These are phyloP conservation scores for Anniella stebbinsi DNA, from an alignment of 2,797 vertebrate species.

Conservation along the genomic window DNA sequence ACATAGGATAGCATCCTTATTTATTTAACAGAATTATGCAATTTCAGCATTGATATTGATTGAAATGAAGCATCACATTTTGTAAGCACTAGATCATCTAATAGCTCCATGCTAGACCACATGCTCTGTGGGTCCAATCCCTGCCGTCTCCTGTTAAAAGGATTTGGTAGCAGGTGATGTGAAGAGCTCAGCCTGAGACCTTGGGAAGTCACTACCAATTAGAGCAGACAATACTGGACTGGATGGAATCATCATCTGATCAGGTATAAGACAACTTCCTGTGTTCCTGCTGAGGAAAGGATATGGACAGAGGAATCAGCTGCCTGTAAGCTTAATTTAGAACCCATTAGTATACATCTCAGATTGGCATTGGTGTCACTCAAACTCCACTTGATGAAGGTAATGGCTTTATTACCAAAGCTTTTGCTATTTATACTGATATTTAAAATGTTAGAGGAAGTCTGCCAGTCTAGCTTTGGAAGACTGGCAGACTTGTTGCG, in stretches of 20 bases:
- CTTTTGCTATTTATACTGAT: background rate
- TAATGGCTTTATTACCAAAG: background rate
- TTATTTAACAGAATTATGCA: background rate
- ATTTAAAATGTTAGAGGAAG: background rate
- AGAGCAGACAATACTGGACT: background rate
- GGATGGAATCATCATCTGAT: background rate
- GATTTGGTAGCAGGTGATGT: too few relatives aligned
- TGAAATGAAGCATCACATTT: background rate
- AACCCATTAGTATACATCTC: background rate
- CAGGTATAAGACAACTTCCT: background rate
- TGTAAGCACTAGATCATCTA: background rate
- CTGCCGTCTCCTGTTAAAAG: too few relatives aligned
- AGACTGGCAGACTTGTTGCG: background rate
- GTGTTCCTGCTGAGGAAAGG: background rate
- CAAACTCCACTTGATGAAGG: background rate
- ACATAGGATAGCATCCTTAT: background rate
- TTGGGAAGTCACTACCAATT: background rate
- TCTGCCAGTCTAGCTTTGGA: background rate
- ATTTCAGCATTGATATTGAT: background rate
- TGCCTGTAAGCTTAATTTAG: background rate
- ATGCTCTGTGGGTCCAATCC: too few relatives aligned
- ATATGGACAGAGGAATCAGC: background rate
- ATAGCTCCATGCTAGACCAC: too few relatives aligned
- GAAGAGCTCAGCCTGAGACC: too few relatives aligned
- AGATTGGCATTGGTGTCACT: background rate